Evolutionary conservation across 2,113 vertebrate species (phyloP), one percentile per base, ranked within the genome.

Genomic region (Nannobrachium achirus): DNA sequence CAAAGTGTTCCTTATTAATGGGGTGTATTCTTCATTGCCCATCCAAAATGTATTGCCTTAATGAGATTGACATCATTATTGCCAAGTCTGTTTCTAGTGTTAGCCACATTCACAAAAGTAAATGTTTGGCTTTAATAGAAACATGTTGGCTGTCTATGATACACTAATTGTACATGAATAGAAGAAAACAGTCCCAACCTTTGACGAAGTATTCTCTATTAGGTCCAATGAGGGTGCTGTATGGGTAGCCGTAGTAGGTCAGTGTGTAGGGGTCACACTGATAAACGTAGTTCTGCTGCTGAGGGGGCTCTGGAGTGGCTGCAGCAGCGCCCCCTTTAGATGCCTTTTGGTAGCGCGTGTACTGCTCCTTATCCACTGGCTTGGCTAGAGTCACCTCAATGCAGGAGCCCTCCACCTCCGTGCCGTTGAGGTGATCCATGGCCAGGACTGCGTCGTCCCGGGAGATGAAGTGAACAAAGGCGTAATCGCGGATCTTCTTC

Each of bases 141-240:
- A 60, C 40, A 15, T 3, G 57, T 7, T 53, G 48, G 14, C 65
- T 67, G 56, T 6, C 38, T 64, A 8, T 1, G 44, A 7, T 66
- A 59, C 8, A 19, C 25, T 8, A 40, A 16, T 56, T 10, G 39
- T 33, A 7, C 19, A 11, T 18, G 16, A 16, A 63, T n/a, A 20
- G 10, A 63, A 68, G 66, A 42, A 69, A 69, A 11, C 0, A 5
- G 15, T 64, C 68, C 96, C 94, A 93, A 99, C 98, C 97, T 99
- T 98, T 99, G 78, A 98, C 93, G 64, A 99, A 99, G 92, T 99
- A 99, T 56, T 99, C 98, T 78, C 98, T 92, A 92, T 99, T 99
- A 83, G 98, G 98, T 82, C 98, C 98, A 0, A 99, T 95, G 78
- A 99, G 92, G 19, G 97, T 94, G 79, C 90, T 99, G 92, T 98